Evolutionary conservation across 1,140 invertebrate genomes (phyloP).

Genomic region (Drosophila mauritiana): DNA sequence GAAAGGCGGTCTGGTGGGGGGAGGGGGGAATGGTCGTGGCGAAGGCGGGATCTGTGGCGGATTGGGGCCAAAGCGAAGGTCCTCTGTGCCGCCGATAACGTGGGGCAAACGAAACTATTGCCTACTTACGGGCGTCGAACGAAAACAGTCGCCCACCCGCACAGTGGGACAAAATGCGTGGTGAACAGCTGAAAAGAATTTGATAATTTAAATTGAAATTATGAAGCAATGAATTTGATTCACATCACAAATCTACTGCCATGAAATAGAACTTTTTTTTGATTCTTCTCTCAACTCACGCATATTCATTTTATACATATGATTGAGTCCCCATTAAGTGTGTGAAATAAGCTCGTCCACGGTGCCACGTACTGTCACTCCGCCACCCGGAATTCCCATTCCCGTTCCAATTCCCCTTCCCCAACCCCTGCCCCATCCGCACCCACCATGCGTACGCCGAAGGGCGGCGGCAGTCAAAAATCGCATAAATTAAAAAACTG

Average conservation of each 20-base stretch:
- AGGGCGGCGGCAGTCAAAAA: slow-evolving; percentile 67
- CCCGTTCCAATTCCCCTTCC: neutral
- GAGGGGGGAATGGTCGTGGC: neutral
- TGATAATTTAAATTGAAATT: neutral
- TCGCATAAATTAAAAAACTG: slow-evolving; percentile 79
- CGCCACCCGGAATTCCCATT: neutral
- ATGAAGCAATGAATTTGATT: too few species aligned
- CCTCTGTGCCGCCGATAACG: slow-evolving; percentile 13
- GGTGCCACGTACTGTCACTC: slow-evolving; percentile 9
- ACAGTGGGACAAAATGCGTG: neutral
- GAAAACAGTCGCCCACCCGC: neutral
- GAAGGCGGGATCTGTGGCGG: neutral
- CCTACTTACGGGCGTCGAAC: slow-evolving; percentile 21
- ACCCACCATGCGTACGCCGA: slow-evolving; percentile 8
- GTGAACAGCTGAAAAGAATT: neutral
- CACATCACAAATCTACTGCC: too few species aligned
- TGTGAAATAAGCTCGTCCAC: neutral
- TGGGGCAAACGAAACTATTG: slow-evolving; percentile 34
- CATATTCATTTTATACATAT: too few species aligned
- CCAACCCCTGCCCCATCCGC: neutral
- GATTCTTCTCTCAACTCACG: neutral
- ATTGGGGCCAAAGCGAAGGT: neutral
- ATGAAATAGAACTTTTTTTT: too few species aligned
- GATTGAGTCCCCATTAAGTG: neutral
- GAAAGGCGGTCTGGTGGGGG: slow-evolving; percentile 7